These are phyloP conservation scores for Peromyscus californicus DNA, from an alignment of 2,113 vertebrate species.

Conservation along the genomic window DNA sequence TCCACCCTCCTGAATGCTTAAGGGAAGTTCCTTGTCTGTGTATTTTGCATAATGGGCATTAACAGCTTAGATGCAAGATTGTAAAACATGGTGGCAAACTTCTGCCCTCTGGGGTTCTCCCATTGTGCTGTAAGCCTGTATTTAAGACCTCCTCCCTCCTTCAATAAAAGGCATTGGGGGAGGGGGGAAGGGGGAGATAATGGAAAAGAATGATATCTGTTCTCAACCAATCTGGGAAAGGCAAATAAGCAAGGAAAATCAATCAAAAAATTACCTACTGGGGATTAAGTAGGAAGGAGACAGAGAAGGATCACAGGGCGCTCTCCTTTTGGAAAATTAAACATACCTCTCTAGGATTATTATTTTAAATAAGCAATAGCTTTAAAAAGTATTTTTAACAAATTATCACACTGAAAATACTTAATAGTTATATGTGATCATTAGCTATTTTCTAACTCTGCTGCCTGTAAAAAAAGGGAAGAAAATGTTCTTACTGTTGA, in stretches of 20 bases:
- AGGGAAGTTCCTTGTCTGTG: no score
- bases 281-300: slow-evolving; percentile 27
- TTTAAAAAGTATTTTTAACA: slow-evolving; percentile 56
- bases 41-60: no score
- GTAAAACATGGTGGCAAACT: no score
- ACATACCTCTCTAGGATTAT: slow-evolving; percentile 28
- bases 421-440: slow-evolving; percentile 27
- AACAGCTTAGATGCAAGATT: no score
- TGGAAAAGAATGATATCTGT: slow-evolving; percentile 26
- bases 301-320: slow-evolving; percentile 3
- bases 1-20: no score
- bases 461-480: slow-evolving; percentile 51
- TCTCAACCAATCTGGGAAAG: slow-evolving; percentile 42
- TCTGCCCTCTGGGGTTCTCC: no score
- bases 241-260: slow-evolving; percentile 38
- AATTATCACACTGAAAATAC: slow-evolving; percentile 17
- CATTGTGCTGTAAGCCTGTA: no score
- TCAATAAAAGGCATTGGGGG: no score
- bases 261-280: not conserved
- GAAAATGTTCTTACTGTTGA: slow-evolving; percentile 89
- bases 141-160: no score
- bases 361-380: slow-evolving; percentile 42
- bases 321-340: slow-evolving; percentile 54
- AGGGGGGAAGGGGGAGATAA: not conserved
- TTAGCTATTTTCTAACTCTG: slow-evolving; percentile 56